These are phyloP conservation scores for Ophion slaviceki DNA, from an alignment of 2,888 invertebrate genomes.

Conservation along the genomic window DNA sequence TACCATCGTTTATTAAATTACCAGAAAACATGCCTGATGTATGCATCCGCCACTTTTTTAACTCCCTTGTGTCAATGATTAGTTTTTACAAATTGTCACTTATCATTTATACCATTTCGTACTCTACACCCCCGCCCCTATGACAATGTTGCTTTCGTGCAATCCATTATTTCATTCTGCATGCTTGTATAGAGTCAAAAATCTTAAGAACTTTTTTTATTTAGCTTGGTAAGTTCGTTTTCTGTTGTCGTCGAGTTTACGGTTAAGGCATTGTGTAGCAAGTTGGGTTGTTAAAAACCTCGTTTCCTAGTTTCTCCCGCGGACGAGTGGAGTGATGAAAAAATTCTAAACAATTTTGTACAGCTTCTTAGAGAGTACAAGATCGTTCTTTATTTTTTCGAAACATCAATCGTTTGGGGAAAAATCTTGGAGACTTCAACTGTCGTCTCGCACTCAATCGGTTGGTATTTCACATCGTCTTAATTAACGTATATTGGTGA, in stretches of 20 bases:
- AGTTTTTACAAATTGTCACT: conserved; percentile 5
- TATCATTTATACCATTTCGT: conserved; percentile 6
- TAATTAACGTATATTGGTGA: too few species aligned
- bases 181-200: conserved; percentile 34
- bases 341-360: too few species aligned
- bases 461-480: too few species aligned
- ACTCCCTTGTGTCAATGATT: conserved; percentile 7
- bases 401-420: too few species aligned
- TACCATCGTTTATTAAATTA: conserved; percentile 74
- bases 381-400: too few species aligned
- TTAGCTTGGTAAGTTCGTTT: conserved; percentile 52
- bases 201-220: neutral
- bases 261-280: neutral
- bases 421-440: too few species aligned
- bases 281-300: neutral
- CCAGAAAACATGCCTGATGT: conserved; percentile 52
- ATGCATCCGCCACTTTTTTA: conserved; percentile 12
- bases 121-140: conserved; percentile 5
- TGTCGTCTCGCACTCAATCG: too few species aligned
- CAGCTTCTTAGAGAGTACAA: too few species aligned
- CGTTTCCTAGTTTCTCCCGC: too few species aligned
- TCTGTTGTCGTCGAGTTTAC: neutral
- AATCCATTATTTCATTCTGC: conserved; percentile 43
- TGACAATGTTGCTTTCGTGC: conserved; percentile 26
- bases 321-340: too few species aligned